Percentiles rank a stretch among this genome's conserved stretches.
Conservation (phyloP, 2,888 invertebrate species). For the Eremobia ochroleuca region DNA sequence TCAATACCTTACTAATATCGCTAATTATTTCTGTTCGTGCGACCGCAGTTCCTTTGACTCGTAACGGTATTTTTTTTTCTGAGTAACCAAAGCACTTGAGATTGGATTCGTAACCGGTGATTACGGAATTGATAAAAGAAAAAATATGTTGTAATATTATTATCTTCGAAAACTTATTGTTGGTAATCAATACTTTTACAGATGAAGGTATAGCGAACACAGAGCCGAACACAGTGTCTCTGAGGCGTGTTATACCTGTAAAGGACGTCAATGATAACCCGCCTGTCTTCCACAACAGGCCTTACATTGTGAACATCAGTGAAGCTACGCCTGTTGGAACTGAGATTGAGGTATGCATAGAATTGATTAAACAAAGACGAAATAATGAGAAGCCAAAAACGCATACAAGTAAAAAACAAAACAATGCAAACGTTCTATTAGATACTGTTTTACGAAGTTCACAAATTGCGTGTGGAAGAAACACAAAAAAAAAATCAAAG, state of each 20-base stretch:
- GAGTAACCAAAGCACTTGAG: background rate
- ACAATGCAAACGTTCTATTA: background rate
- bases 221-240: slow-evolving; percentile 95
- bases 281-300: slow-evolving; percentile 94
- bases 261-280: slow-evolving; percentile 95
- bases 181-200: background rate
- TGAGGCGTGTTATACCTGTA: slow-evolving; percentile 94
- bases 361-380: background rate
- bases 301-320: slow-evolving; percentile 93
- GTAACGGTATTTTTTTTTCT: slow-evolving; percentile 17
- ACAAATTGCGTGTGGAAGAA: background rate
- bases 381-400: background rate
- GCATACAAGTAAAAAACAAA: background rate
- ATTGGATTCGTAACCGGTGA: background rate
- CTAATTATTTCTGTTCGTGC: slow-evolving; percentile 47
- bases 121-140: background rate
- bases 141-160: background rate
- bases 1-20: slow-evolving; percentile 37
- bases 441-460: slow-evolving; percentile 1
- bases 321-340: slow-evolving; percentile 93
- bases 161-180: background rate
- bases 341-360: slow-evolving; percentile 88
- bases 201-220: slow-evolving; percentile 93
- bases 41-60: background rate
- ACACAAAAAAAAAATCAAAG: background rate